These are phyloP conservation scores for Paradoxurus hermaphroditus DNA, from an alignment of 2,113 vertebrate genomes.

Conservation along the genomic window DNA sequence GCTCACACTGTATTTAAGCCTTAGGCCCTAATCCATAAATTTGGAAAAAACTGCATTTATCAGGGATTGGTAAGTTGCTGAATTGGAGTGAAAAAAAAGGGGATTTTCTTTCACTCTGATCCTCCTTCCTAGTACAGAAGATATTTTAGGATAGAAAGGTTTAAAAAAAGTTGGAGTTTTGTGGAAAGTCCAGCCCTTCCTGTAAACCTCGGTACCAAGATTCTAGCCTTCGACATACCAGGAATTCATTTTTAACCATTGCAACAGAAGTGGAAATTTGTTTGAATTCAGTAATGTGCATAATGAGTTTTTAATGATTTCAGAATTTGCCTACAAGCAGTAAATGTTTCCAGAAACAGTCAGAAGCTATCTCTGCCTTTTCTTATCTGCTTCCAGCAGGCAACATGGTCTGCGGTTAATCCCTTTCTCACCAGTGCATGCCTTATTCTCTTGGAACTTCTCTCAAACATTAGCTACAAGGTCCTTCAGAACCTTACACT, in stretches of 20 bases:
- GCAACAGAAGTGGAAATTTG: not conserved
- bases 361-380: slow-evolving; percentile 32
- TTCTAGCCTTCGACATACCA: not conserved
- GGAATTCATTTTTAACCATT: not conserved
- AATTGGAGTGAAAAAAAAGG: not conserved
- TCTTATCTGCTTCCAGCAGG: slow-evolving; percentile 47
- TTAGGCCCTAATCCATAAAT: not conserved
- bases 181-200: not conserved
- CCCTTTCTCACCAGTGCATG: not conserved
- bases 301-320: slow-evolving; percentile 33
- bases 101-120: not conserved
- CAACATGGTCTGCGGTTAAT: not conserved
- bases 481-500: not conserved
- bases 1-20: not conserved
- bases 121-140: not conserved
- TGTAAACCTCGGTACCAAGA: not conserved
- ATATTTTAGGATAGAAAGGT: not conserved
- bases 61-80: not conserved
- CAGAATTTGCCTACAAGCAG: slow-evolving; percentile 2
- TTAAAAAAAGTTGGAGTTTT: not conserved
- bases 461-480: slow-evolving; percentile 37
- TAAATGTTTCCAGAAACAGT: slow-evolving; percentile 35
- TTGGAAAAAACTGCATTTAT: not conserved
- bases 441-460: slow-evolving; percentile 30
- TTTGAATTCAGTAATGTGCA: not conserved